Evolutionary conservation across 1,140 invertebrate genomes (phyloP), one percentile per base, ranked within the genome.

Genomic region (Mizuhopecten yessoensis): DNA sequence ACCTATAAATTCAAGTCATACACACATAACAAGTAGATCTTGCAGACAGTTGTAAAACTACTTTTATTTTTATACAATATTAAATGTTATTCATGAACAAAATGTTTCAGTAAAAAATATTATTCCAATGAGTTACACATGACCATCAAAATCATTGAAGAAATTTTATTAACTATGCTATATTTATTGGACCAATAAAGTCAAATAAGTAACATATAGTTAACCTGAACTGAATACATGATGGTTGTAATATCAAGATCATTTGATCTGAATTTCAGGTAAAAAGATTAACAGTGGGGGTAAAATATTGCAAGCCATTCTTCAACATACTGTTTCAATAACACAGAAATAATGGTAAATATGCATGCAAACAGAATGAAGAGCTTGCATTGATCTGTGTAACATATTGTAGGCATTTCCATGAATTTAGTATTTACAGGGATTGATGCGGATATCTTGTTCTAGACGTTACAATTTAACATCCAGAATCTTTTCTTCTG

Each of bases 1-100:
- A 39, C 13, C 5, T 39, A 39, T 7, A 39, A 39, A 20, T 29
- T n/a, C 57, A 9, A 5, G 17, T 29, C 57, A 75, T 29, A 75
- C 45, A 75, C 57, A 75, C 23, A 75, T 5, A 75, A 29, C 57
- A 75, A 75, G n/a, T 9, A 75, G 0, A 29, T 29, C 23, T 75
- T 29, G 0, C 23, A 75, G 3, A 75, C 57, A 11, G 57, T 75
- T 75, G 57, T 75, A 75, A 75, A 75, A 75, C 57, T 75, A 75
- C 57, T 75, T 75, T 75, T 75, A 75, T 29, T 75, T 49, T 75
- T n/a, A 75, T 75, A 75, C 57, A 75, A 75, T 75, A 75, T 75
- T 75, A 75, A 75, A 75, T 29, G 57, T 75, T 75, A 75, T 75
- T 75, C 57, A 75, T 75, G 57, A 75, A 75, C 57, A 75, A 75